Evolutionary conservation across 2,888 invertebrate genomes (phyloP).

Genomic region (Phyllotreta striolata): DNA sequence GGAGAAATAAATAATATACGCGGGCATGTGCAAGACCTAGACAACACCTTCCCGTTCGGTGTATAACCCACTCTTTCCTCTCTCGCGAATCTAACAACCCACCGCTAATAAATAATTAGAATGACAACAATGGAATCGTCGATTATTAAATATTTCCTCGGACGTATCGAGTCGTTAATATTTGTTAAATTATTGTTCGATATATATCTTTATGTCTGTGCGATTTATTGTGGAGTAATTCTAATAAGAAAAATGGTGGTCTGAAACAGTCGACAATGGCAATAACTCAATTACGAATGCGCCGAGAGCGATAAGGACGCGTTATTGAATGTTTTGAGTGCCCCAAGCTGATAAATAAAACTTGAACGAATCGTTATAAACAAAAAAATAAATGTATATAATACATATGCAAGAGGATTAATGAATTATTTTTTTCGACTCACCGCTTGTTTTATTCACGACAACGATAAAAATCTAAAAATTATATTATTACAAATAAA

Average conservation of each 20-base stretch:
- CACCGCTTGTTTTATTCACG: slow-evolving; percentile 6
- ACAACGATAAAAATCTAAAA: slow-evolving; percentile 4
- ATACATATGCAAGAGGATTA: too few relatives aligned
- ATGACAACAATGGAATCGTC: slow-evolving; percentile 19
- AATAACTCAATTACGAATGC: slow-evolving; percentile 20
- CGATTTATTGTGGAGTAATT: slow-evolving; percentile 9
- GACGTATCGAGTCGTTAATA: not conserved
- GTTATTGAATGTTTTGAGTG: slow-evolving; percentile 17
- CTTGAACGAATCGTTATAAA: not conserved
- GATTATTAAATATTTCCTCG: slow-evolving; percentile 9
- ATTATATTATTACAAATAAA: too few relatives aligned
- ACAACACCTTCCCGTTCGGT: slow-evolving; percentile 18
- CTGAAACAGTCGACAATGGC: slow-evolving; percentile 15
- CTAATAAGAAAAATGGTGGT: slow-evolving; percentile 18
- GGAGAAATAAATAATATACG: slow-evolving; percentile 12
- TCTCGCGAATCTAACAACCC: slow-evolving; percentile 13
- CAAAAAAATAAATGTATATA: too few relatives aligned
- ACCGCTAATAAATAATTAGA: slow-evolving; percentile 12
- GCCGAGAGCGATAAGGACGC: slow-evolving; percentile 10
- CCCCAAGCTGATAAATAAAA: not conserved
- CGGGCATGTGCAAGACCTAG: slow-evolving; percentile 18
- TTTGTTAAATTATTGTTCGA: slow-evolving; percentile 6
- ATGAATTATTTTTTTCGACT: not conserved
- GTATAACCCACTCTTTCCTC: slow-evolving; percentile 24
- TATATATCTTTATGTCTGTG: slow-evolving; percentile 8